Evolutionary conservation across 2,797 vertebrate genomes (phyloP).

Genomic region (Macropodus opercularis): DNA sequence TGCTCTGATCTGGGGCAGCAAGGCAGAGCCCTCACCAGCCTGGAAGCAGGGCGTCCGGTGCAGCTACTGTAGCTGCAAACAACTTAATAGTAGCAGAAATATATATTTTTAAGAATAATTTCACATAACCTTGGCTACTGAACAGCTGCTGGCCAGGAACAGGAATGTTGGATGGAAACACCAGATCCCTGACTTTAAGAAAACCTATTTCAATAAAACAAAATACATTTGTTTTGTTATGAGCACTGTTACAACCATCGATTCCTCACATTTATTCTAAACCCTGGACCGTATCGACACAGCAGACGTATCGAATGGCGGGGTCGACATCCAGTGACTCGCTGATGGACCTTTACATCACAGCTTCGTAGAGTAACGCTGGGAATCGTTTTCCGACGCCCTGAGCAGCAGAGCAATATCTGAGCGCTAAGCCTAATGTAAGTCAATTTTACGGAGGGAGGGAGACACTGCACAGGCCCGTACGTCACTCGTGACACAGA

Average conservation of each 20-base stretch:
- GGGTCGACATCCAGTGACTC: slow-evolving; percentile 39
- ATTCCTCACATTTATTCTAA: too few species aligned
- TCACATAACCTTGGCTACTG: slow-evolving; percentile 9
- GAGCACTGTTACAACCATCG: too few species aligned
- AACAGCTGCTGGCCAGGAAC: background rate
- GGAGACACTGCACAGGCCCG: slow-evolving; percentile 30
- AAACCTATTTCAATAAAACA: too few species aligned
- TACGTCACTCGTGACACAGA: slow-evolving; percentile 58
- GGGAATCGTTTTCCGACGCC: slow-evolving; percentile 34
- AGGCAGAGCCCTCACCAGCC: slow-evolving; percentile 35
- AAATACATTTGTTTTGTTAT: too few species aligned
- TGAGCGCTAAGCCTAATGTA: slow-evolving; percentile 38
- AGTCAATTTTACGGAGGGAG: slow-evolving; percentile 36
- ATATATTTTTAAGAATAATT: too few species aligned
- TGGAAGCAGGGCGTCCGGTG: slow-evolving; percentile 2
- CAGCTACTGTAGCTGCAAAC: too few species aligned
- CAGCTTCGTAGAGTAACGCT: slow-evolving; percentile 25
- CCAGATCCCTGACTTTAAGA: background rate
- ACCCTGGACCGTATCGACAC: background rate
- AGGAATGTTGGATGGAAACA: background rate
- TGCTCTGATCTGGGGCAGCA: slow-evolving; percentile 35
- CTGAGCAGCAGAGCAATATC: slow-evolving; percentile 59
- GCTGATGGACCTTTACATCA: slow-evolving; percentile 38
- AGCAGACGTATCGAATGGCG: slow-evolving; percentile 7
- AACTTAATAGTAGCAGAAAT: too few species aligned